Conservation (phyloP, 2,797 vertebrate genomes). For the Enteromius thamalakanensis region DNA sequence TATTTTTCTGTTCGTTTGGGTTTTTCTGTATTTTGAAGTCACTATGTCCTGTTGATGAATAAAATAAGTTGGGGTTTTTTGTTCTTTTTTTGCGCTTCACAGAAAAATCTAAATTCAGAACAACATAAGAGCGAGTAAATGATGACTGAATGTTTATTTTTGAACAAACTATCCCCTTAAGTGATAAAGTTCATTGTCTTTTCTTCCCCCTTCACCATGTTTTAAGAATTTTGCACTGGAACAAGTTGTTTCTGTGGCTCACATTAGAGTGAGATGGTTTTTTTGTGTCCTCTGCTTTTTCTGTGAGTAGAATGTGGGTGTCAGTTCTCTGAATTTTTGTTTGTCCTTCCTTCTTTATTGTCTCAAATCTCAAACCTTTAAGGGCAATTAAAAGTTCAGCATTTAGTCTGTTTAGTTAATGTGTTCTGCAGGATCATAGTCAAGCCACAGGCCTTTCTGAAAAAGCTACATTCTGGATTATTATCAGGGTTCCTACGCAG, state of each 20-base stretch:
- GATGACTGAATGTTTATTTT: constrained; percentile 4
- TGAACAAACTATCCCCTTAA: constrained; percentile 15
- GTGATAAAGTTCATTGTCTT: constrained; percentile 12
- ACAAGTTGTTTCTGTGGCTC: constrained; percentile 32
- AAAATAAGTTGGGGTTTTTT: background rate
- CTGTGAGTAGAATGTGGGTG: constrained; percentile 32
- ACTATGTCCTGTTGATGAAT: background rate
- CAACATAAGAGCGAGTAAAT: constrained; percentile 13
- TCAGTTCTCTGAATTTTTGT: constrained; percentile 34
- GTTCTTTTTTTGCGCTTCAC: background rate
- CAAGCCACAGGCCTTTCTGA: background rate
- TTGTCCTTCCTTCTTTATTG: background rate
- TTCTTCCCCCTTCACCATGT: constrained; percentile 28
- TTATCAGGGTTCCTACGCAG: background rate
- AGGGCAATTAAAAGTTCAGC: background rate
- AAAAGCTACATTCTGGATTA: background rate
- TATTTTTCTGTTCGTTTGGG: background rate
- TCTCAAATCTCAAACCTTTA: background rate
- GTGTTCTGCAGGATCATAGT: constrained; percentile 10
- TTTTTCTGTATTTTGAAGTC: background rate
- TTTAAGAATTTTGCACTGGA: constrained; percentile 12
- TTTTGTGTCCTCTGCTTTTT: constrained; percentile 30
- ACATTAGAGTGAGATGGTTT: constrained; percentile 35
- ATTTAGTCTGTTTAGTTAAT: background rate
- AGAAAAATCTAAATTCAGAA: background rate